These are phyloP conservation scores for Rhagoletis zephyria DNA, from an alignment of 1,140 invertebrate species.

Conservation along the genomic window DNA sequence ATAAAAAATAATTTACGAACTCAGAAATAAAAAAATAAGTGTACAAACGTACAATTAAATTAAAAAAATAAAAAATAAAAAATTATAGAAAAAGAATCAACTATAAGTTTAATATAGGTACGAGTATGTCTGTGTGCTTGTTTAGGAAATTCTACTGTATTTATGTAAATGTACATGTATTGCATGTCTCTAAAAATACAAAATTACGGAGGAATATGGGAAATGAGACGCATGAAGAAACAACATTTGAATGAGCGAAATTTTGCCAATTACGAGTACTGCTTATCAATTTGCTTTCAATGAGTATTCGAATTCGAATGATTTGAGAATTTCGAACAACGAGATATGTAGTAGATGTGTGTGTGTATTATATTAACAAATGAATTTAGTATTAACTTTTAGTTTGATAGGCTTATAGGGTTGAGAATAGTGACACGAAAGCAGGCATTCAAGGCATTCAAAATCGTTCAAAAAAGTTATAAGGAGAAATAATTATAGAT, in stretches of 20 bases:
- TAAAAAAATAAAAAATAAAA: neutral
- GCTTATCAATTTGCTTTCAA: neutral
- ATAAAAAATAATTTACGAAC: neutral
- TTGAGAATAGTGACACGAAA: conserved; percentile 48
- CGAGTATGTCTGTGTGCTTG: neutral
- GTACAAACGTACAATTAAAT: neutral
- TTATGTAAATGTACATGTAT: too few relatives aligned
- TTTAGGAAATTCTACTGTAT: too few relatives aligned
- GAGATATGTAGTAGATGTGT: neutral
- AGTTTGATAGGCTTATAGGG: neutral
- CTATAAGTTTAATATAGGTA: neutral
- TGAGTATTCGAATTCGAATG: neutral
- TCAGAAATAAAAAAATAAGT: neutral
- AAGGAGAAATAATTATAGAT: neutral
- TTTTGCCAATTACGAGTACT: neutral
- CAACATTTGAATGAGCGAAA: conserved; percentile 11
- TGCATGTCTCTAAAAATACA: neutral
- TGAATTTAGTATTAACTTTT: neutral
- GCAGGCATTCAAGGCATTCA: conserved; percentile 58
- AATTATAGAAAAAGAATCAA: neutral
- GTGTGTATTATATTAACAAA: neutral
- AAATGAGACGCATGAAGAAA: conserved; percentile 27
- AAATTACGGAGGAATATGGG: neutral
- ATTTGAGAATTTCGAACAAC: conserved; percentile 29
- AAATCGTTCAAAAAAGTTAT: conserved; percentile 23